Evolutionary conservation across 2,888 invertebrate genomes (phyloP), one percentile per base, ranked within the genome.

Genomic region (Athalia cordata): DNA sequence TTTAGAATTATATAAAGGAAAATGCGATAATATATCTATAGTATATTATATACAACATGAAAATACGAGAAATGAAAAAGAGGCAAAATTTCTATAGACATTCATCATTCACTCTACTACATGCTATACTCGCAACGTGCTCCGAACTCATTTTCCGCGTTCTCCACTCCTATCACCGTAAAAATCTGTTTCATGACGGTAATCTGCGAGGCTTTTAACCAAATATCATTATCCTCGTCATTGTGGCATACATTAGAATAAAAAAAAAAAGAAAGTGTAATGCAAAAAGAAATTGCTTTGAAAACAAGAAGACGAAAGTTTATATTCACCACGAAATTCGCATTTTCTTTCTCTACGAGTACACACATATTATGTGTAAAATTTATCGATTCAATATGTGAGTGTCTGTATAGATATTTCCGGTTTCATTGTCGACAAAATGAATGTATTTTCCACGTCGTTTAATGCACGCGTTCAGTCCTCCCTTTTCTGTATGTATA

Each of bases 51-150:
- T 29, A 29, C 29, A 29, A 29, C 29, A 29, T 29, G 81, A 83
- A 81, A 80, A 52, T 75, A 79, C 79, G 72, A 82, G 77, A 83
- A 79, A 83, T 75, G 82, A 86, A 82, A 79, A 83, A 85, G 86
- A 87, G 81, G 80, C 80, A 66, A 77, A 84, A 85, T 87, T 87
- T 88, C 88, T 88, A 88, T 87, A 85, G 87, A 84, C 84, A 87
- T 87, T 88, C 87, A 85, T 86, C 86, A 86, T 84, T 85, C 85
- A 83, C 83, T 84, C 82, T 80, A 84, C 82, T 80, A 29, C 29
- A 29, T 29, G 29, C 29, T 84, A 81, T 79, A 84, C 83, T 78
- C 57, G 29, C 78, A 61, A 49, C 76, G 29, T 75, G 75, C 78
- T 76, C 78, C 67, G 76, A 55, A 75, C 78, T 85, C 83, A 83